These are phyloP conservation scores for Julus scandinavius DNA, from an alignment of 2,888 invertebrate genomes.

Conservation along the genomic window DNA sequence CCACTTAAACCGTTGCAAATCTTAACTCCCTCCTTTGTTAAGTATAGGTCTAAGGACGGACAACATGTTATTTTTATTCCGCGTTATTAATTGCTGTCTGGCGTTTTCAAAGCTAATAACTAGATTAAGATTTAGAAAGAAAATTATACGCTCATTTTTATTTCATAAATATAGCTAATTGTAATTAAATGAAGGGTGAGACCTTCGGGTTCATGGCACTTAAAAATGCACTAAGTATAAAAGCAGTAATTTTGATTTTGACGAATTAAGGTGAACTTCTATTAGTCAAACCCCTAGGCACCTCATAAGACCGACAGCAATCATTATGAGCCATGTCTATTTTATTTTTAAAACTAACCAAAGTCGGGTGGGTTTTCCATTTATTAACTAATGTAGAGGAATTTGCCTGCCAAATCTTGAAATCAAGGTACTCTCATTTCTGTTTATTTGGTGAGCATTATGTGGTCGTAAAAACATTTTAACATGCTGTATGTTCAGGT, in stretches of 20 bases:
- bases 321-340: neutral
- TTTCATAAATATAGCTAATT: slow-evolving; percentile 12
- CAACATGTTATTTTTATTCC: neutral
- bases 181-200: slow-evolving; percentile 18
- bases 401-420: no score
- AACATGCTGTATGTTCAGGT: no score
- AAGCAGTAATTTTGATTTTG: neutral
- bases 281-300: neutral
- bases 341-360: neutral
- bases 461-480: no score
- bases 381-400: neutral
- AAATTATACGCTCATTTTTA: neutral
- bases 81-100: neutral
- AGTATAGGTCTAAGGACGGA: neutral
- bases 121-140: slow-evolving; percentile 18
- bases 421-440: no score
- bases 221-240: neutral
- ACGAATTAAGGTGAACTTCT: neutral
- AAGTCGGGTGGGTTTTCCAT: neutral
- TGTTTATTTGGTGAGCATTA: no score
- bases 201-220: neutral
- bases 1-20: slow-evolving; percentile 16
- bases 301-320: neutral
- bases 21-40: slow-evolving; percentile 1
- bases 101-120: slow-evolving; percentile 18